These are phyloP conservation scores for Eumacrocentrus americanus DNA, from an alignment of 2,888 invertebrate genomes.

Conservation along the genomic window DNA sequence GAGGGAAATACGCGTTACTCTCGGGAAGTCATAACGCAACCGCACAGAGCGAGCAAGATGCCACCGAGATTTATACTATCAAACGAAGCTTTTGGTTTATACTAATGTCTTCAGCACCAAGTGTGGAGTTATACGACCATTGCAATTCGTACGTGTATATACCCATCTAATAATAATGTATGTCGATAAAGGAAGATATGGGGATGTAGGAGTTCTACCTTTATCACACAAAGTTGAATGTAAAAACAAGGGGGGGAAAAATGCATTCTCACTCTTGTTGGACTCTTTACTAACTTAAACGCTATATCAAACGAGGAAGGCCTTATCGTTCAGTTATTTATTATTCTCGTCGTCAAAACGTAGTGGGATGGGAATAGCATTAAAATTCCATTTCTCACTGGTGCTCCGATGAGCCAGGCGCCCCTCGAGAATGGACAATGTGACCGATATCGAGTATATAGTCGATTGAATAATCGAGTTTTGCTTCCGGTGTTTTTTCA, in stretches of 20 bases:
- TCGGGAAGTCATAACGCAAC: not conserved
- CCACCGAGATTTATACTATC: conserved; percentile 4
- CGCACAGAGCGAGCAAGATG: not conserved
- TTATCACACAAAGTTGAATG: no score
- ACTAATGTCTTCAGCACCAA: not conserved
- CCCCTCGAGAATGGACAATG: not conserved
- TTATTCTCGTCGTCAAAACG: conserved; percentile 11
- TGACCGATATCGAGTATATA: not conserved
- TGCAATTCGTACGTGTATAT: not conserved
- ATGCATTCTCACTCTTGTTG: no score
- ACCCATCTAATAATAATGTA: no score
- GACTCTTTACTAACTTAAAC: no score
- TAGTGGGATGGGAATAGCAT: conserved; percentile 10
- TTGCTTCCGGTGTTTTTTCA: conserved; percentile 10
- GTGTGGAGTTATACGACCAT: not conserved
- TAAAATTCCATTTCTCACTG: conserved; percentile 27
- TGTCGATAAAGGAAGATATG: not conserved
- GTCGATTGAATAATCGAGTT: conserved; percentile 23
- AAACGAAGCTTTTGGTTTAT: not conserved
- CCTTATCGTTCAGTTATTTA: conserved; percentile 21
- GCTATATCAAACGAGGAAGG: no score
- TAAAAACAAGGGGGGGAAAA: no score
- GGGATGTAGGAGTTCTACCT: no score
- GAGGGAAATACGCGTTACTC: not conserved
- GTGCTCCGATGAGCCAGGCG: not conserved